A percentile compares a stretch with the other conserved stretches of the same genome.
phyloP scores from a whole-genome alignment of 2,888 invertebrate genomes.

The Xylota segnis region DNA sequence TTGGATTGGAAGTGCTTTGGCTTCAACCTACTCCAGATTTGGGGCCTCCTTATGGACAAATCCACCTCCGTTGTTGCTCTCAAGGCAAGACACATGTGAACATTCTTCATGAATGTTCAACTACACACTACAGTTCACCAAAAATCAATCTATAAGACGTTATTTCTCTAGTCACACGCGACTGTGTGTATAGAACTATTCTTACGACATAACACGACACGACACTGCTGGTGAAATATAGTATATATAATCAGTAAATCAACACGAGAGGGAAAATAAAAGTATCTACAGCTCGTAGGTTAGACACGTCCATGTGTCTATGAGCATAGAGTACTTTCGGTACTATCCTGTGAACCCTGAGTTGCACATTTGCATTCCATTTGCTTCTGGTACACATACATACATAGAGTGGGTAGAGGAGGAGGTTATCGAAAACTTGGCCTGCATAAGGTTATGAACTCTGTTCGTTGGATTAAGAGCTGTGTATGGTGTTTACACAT shows the following conservation, averaged over 20 bases:
- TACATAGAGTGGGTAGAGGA: neutral
- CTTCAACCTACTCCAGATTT: too few relatives aligned
- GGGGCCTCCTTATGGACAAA: too few relatives aligned
- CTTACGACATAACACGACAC: conserved; percentile 37
- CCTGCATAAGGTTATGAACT: conserved; percentile 2
- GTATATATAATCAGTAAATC: conserved; percentile 48
- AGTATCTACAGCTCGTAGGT: neutral
- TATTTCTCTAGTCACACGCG: conserved; percentile 1
- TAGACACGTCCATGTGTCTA: neutral
- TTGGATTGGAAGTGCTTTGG: too few relatives aligned
- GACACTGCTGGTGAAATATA: conserved; percentile 30
- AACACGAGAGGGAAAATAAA: conserved; percentile 2
- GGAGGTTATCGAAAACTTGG: neutral
- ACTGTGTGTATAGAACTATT: neutral
- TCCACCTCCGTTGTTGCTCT: neutral
- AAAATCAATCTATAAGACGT: conserved; percentile 10
- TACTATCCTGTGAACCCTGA: conserved; percentile 15
- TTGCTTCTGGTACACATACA: conserved; percentile 2
- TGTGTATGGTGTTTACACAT: neutral
- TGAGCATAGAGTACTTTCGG: neutral
- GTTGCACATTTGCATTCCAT: conserved; percentile 54
- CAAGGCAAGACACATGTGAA: neutral
- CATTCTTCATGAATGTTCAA: neutral
- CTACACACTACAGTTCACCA: neutral
- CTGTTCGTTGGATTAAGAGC: neutral